Conservation (phyloP, 1,140 invertebrate genomes). For the Drosophila carrolli region DNA sequence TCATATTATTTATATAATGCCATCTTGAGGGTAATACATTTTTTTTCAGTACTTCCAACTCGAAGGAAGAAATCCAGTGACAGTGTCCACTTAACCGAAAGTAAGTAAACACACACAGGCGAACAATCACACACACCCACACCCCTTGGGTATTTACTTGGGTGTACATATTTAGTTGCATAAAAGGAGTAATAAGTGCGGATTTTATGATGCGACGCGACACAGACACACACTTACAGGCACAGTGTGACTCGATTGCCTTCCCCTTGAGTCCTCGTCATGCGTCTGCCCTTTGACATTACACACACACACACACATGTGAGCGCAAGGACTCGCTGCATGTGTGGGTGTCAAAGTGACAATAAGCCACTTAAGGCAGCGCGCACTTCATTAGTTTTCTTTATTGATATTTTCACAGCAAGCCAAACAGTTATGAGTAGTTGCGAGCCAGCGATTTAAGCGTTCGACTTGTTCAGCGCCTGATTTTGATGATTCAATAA, state of each 20-base stretch:
- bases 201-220: conserved; percentile 72
- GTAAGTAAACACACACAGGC: conserved; percentile 61
- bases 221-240: conserved; percentile 26
- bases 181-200: conserved; percentile 77
- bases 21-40: background rate
- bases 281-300: conserved; percentile 70
- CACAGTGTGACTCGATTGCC: conserved; percentile 16
- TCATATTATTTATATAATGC: too few species aligned
- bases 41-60: conserved; percentile 2
- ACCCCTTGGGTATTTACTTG: conserved; percentile 63
- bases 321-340: conserved; percentile 21
- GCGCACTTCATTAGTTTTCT: conserved; percentile 83
- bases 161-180: conserved; percentile 61
- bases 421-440: conserved; percentile 75
- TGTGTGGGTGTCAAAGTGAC: conserved; percentile 60
- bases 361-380: conserved; percentile 80
- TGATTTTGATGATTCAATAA: conserved; percentile 72
- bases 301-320: conserved; percentile 23
- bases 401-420: conserved; percentile 82
- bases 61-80: conserved; percentile 22
- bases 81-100: conserved; percentile 62
- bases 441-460: conserved; percentile 29
- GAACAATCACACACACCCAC: conserved; percentile 20
- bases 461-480: conserved; percentile 41
- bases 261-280: conserved; percentile 32